A percentile compares a stretch with the other conserved stretches of the same genome.
These are phyloP conservation scores for Periparus ater DNA, from an alignment of 2,797 vertebrate genomes.

Conservation along the genomic window DNA sequence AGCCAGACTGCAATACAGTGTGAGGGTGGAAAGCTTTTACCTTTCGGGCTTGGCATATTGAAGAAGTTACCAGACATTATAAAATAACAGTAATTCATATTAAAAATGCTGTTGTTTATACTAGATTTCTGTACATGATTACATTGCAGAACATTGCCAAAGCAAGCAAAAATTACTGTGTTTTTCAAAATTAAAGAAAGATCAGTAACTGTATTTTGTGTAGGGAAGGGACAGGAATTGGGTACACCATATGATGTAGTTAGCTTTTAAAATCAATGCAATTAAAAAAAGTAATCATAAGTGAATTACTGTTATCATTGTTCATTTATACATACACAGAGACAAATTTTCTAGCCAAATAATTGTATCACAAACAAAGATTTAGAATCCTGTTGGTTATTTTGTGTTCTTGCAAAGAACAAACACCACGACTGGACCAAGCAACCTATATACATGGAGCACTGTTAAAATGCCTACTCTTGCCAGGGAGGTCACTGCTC, in stretches of 20 bases:
- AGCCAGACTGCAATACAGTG: background rate
- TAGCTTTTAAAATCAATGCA: slow-evolving; percentile 7
- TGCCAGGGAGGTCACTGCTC: background rate
- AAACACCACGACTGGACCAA: background rate
- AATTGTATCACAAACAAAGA: background rate
- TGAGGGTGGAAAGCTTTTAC: background rate
- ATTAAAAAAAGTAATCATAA: background rate
- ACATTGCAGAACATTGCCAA: background rate
- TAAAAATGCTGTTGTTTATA: background rate
- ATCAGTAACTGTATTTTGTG: background rate
- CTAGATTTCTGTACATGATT: background rate
- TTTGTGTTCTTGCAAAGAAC: background rate
- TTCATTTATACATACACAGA: background rate
- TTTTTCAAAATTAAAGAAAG: background rate
- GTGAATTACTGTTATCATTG: background rate
- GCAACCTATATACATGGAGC: background rate
- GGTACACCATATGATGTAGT: background rate
- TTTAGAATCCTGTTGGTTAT: background rate
- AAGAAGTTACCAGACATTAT: background rate
- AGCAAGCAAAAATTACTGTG: background rate
- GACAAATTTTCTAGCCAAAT: background rate
- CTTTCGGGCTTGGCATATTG: background rate
- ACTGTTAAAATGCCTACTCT: background rate
- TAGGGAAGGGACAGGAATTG: background rate
- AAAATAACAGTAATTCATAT: background rate